These are phyloP conservation scores for Geotrypetes seraphini DNA, from an alignment of 2,797 vertebrate genomes.

Conservation along the genomic window DNA sequence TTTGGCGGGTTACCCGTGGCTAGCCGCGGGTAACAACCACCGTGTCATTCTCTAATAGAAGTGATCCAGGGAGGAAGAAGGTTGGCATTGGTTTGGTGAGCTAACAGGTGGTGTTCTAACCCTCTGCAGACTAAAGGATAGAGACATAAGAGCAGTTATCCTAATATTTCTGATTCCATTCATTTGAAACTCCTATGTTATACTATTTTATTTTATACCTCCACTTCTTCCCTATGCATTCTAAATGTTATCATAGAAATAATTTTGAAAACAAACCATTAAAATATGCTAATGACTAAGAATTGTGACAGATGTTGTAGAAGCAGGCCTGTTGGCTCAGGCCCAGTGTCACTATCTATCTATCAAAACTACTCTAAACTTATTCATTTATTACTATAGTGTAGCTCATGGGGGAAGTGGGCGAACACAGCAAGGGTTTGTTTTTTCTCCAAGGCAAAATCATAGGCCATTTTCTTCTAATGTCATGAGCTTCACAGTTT, in stretches of 20 bases:
- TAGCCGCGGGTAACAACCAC: too few relatives aligned
- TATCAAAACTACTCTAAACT: constrained; percentile 43
- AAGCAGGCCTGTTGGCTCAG: constrained; percentile 45
- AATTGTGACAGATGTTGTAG: constrained; percentile 47
- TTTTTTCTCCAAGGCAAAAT: constrained; percentile 45
- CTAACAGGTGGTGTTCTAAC: too few relatives aligned
- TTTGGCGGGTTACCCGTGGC: too few relatives aligned
- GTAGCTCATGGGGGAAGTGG: constrained; percentile 29
- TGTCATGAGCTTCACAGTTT: constrained; percentile 56
- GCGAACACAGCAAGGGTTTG: constrained; percentile 33
- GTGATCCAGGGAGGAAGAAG: too few relatives aligned
- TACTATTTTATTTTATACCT: constrained; percentile 12
- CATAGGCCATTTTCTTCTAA: constrained; percentile 48
- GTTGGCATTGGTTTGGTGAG: too few relatives aligned
- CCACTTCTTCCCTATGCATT: constrained; percentile 21
- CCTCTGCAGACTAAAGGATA: too few relatives aligned
- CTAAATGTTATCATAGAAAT: constrained; percentile 35
- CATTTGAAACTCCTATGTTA: constrained; percentile 21
- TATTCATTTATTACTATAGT: constrained; percentile 48
- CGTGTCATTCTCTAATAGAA: too few relatives aligned
- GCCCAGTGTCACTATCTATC: constrained; percentile 49
- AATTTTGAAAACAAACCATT: constrained; percentile 42
- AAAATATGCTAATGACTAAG: constrained; percentile 57
- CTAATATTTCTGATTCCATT: constrained; percentile 13
- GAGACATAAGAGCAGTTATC: too few relatives aligned